Evolutionary conservation across 1,140 invertebrate genomes (phyloP).

Genomic region (Papilio polytes): DNA sequence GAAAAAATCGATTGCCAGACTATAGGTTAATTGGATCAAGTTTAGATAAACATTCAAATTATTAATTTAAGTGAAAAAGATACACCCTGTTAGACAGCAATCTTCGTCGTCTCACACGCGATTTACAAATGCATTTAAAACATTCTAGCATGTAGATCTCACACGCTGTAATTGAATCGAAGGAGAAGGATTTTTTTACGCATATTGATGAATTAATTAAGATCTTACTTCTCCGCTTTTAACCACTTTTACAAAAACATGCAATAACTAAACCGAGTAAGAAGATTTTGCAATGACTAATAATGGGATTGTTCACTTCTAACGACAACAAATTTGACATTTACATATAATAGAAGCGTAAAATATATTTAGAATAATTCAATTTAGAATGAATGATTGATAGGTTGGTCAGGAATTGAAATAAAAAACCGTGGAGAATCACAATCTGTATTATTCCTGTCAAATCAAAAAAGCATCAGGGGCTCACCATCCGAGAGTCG

Average conservation of each 20-base stretch:
- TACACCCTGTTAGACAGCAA: too few species aligned
- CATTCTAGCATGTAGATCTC: background rate
- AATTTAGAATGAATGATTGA: conserved; percentile 13
- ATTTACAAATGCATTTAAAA: background rate
- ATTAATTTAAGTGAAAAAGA: too few species aligned
- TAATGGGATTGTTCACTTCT: background rate
- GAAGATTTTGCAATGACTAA: background rate
- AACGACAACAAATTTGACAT: background rate
- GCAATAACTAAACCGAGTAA: too few species aligned
- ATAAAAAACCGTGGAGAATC: background rate
- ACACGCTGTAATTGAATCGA: too few species aligned
- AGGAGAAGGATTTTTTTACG: too few species aligned
- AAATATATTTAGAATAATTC: conserved; percentile 6
- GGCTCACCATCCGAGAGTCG: conserved; percentile 67
- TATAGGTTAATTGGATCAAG: background rate
- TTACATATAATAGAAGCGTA: background rate
- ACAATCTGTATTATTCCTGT: conserved; percentile 52
- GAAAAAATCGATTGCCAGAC: background rate
- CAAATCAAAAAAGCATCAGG: conserved; percentile 71
- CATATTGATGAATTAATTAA: too few species aligned
- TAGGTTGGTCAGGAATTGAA: background rate
- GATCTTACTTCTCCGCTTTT: too few species aligned
- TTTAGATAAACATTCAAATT: background rate
- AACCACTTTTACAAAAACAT: too few species aligned
- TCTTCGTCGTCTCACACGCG: background rate